Evolutionary conservation across 2,797 vertebrate species (phyloP), one percentile per base, ranked within the genome.

Genomic region (Smutsia gigantea): DNA sequence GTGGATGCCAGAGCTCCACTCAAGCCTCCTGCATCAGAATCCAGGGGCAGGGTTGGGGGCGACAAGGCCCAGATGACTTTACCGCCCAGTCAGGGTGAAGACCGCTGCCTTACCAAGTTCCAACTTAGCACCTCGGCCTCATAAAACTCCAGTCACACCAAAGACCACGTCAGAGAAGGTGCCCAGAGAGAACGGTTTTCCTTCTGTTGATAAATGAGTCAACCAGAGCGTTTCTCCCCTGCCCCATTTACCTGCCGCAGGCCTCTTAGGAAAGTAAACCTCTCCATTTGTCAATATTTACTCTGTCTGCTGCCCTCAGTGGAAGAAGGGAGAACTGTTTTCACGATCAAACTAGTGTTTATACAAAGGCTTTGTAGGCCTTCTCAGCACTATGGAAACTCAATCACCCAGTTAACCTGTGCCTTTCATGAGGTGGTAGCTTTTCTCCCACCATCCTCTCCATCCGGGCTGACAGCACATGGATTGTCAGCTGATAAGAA

Each of bases 371-470:
- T 98, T 96, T 94, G 64, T 1, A 0, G 96, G 95, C 96, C 96
- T 97, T 97, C 97, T 96, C 96, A 63, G 96, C 97, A 78, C 84
- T 93, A 92, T 87, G 97, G 95, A 97, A 98, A 98, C 98, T 97
- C 97, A 97, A 97, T 98, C 97, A 97, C 57, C 78, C 94, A 37
- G 89, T 97, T 98, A 98, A 98, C 97, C 97, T 97, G 95, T 97
- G 88, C 88, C 97, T 46, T 0, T 91, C 92, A 96, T n/a, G 94
- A 96, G 74, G 66, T n/a, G 46, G 91, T 68, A 78, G 82, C 87
- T 68, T 96, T 97, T 97, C 93, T 92, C 39, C 85, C 49, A 27
- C 92, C 93, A 90, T 89, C 89, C 75, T 94, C 95, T 78, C 97
- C 96, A 93, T 96, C 94, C 93, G 82, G 93, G 92, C 64, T 92